These are phyloP conservation scores for Trissoscelio sp. DNA, from an alignment of 2,888 invertebrate genomes.

Conservation along the genomic window DNA sequence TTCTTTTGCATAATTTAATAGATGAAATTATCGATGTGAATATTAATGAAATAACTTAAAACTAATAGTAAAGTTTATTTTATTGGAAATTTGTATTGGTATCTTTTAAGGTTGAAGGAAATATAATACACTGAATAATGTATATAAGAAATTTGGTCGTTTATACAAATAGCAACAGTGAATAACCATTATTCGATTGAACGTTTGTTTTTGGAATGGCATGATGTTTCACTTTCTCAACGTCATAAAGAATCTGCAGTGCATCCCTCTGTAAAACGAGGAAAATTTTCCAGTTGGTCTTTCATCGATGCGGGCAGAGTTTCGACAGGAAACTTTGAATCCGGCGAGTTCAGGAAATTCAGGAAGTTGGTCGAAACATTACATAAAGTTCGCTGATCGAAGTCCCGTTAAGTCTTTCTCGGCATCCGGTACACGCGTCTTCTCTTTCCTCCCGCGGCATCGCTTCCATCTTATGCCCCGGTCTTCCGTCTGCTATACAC, in stretches of 20 bases:
- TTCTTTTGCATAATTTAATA: no score
- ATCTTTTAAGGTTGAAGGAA: background rate
- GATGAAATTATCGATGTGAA: no score
- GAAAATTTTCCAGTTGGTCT: constrained; percentile 58
- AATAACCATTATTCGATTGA: constrained; percentile 14
- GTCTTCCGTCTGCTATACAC: constrained; percentile 39
- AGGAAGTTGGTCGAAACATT: constrained; percentile 57
- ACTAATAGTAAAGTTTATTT: background rate
- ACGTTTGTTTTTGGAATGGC: constrained; percentile 23
- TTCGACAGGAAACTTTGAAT: constrained; percentile 57
- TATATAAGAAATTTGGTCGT: background rate
- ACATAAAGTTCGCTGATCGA: constrained; percentile 61
- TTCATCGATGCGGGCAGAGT: constrained; percentile 50
- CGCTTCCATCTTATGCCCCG: constrained; percentile 25
- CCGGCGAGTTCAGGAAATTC: constrained; percentile 47
- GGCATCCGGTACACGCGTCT: constrained; percentile 57
- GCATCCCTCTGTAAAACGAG: constrained; percentile 46
- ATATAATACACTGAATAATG: constrained; percentile 1
- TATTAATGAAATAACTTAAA: no score
- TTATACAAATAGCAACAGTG: background rate
- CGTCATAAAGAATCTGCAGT: constrained; percentile 45
- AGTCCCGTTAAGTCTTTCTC: constrained; percentile 59
- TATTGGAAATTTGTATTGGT: background rate
- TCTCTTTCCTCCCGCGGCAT: constrained; percentile 37
- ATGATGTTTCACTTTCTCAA: constrained; percentile 40